Evolutionary conservation across 1,140 invertebrate species (phyloP).

Genomic region (Triops longicaudatus): DNA sequence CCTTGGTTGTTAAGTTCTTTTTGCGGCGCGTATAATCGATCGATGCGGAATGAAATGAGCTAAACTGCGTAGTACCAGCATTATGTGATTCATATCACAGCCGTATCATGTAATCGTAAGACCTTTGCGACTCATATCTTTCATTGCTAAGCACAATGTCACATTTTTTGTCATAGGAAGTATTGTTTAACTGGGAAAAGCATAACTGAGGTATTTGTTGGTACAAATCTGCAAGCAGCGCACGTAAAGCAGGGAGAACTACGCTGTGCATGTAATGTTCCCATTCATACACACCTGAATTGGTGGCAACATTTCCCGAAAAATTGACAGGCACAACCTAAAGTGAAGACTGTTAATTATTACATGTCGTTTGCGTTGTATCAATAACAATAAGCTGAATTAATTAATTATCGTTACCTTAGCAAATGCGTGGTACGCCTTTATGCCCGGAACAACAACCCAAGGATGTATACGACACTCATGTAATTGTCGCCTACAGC

Average conservation of each 20-base stretch:
- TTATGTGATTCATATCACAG: constrained; percentile 26
- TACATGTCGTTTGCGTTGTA: not conserved
- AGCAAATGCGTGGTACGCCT: not conserved
- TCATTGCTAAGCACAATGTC: constrained; percentile 22
- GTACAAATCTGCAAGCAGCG: not conserved
- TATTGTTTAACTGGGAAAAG: not conserved
- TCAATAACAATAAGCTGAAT: not conserved
- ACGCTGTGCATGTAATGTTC: not conserved
- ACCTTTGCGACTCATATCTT: constrained; percentile 19
- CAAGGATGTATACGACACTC: constrained; percentile 20
- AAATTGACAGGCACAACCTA: not conserved
- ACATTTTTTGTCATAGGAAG: not conserved
- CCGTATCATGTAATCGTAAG: constrained; percentile 26
- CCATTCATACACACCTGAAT: not conserved
- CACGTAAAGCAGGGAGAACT: not conserved
- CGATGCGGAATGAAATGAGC: too few relatives aligned
- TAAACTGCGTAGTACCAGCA: not conserved
- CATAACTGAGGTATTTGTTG: not conserved
- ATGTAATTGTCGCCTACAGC: constrained; percentile 19
- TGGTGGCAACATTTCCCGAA: not conserved
- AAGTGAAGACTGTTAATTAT: not conserved
- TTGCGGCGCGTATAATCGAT: too few relatives aligned
- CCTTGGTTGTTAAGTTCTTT: too few relatives aligned
- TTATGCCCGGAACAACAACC: not conserved
- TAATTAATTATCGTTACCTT: too few relatives aligned